A percentile compares a stretch with the other conserved stretches of the same genome.
Conservation (phyloP, 1,140 invertebrate genomes). For the Neotoxoptera formosana region DNA sequence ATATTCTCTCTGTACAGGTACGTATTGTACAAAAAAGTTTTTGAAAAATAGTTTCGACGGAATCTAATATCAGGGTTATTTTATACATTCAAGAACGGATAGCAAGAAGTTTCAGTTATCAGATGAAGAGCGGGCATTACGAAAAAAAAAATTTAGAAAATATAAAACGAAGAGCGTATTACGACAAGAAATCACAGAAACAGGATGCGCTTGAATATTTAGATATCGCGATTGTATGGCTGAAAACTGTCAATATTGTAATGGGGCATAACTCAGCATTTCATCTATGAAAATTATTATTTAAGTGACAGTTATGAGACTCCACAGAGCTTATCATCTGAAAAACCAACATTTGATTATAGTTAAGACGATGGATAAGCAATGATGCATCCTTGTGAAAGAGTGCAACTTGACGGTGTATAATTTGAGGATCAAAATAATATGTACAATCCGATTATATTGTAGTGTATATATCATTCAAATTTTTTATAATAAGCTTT, state of each 20-base stretch:
- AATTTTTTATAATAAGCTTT: neutral
- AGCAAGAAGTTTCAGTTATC: neutral
- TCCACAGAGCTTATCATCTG: neutral
- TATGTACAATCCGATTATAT: neutral
- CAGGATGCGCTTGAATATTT: neutral
- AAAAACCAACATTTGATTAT: neutral
- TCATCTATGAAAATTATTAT: neutral
- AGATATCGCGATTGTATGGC: neutral
- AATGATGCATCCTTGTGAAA: too few relatives aligned
- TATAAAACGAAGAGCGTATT: neutral
- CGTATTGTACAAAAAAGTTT: neutral
- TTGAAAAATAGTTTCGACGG: too few relatives aligned
- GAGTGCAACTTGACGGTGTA: neutral
- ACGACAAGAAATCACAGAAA: too few relatives aligned
- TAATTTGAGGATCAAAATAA: neutral
- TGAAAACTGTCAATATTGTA: neutral
- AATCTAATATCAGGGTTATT: too few relatives aligned
- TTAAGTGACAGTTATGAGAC: neutral
- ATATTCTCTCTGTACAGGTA: neutral
- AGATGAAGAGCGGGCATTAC: neutral
- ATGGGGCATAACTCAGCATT: neutral
- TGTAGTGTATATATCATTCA: neutral
- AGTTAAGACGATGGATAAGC: neutral
- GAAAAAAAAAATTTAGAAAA: neutral
- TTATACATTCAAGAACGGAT: neutral